Evolutionary conservation across 2,797 vertebrate genomes (phyloP), one percentile per base, ranked within the genome.

Genomic region (Sebastes melanostomus): DNA sequence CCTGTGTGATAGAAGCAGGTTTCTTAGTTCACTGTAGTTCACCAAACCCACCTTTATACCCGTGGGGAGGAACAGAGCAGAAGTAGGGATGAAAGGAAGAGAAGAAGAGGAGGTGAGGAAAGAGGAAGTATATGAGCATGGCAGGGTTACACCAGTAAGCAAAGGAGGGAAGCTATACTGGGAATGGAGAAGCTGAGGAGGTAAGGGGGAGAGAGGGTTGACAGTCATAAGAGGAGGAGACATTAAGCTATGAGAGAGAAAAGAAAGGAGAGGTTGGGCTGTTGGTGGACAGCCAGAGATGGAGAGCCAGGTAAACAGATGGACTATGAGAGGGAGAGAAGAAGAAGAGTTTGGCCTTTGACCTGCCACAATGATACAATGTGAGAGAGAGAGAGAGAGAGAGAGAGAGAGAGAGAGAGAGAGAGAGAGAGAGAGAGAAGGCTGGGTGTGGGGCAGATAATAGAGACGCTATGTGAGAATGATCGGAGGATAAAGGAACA

Each of bases 331-430:
- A 66, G 59, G 24, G 61, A 38, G 22, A 66, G 25, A 54, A 77
- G 62, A 69, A 72, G 76, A 76, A 38, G 71, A 81, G 60, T n/a
- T 8, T 42, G 69, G 77, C 72, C 78, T 86, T 32, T 80, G 75
- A 82, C 87, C 76, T 62, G 10, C 52, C n/a, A 32, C 67, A 30
- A 10, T 46, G 58, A 79, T 42, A 70, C 56, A 69, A 54, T 38
- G 36, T 38, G 36, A 2, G 46, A 50, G 42, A 46, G 38, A 42
- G 42, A 46, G 42, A 67, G 42, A 46, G 42, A 67, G 12, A 61
- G 32, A 32, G 30, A 32, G 30, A 32, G 30, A 30, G 30, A 29
- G 27, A 29, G 27, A 32, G 5, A 60, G 56, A 75, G 4, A 46
- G 16, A 67, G 12, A 66, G 32, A 50, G 42, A 50, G 16, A 50